Evolutionary conservation across 2,113 vertebrate species (phyloP).

Genomic region (Pygoscelis antarcticus): DNA sequence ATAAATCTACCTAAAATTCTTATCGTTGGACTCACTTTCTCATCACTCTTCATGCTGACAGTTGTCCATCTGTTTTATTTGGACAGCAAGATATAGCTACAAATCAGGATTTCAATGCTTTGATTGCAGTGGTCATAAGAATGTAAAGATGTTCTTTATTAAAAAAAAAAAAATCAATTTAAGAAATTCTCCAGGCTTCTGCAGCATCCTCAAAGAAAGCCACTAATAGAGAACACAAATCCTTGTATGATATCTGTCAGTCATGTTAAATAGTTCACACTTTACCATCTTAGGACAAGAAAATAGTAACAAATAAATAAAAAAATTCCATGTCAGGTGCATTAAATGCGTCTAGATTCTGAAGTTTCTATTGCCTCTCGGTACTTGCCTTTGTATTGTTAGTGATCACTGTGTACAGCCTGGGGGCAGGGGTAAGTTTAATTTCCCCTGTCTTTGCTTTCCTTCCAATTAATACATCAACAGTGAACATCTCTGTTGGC

Average conservation of each 20-base stretch:
- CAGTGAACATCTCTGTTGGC: constrained; percentile 69
- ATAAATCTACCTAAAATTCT: background rate
- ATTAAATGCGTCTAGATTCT: background rate
- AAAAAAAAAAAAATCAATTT: background rate
- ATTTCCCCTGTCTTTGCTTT: constrained; percentile 65
- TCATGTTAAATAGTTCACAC: background rate
- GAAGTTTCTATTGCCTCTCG: background rate
- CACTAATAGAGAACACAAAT: background rate
- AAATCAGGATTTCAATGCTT: background rate
- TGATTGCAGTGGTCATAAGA: background rate
- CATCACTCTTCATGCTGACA: background rate
- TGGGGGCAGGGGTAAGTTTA: constrained; percentile 43
- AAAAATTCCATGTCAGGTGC: background rate
- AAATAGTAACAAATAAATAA: background rate
- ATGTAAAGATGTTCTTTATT: background rate
- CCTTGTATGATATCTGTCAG: background rate
- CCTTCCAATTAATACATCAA: constrained; percentile 73
- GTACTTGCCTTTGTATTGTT: background rate
- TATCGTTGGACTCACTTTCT: background rate
- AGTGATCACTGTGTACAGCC: background rate
- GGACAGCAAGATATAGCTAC: background rate
- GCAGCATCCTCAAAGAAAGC: background rate
- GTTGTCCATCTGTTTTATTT: background rate
- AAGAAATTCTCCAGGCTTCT: background rate
- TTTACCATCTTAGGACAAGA: background rate